These are phyloP conservation scores for Oryctolagus cuniculus DNA, from an alignment of 2,113 vertebrate species.

Conservation along the genomic window mOryCun1.1 NC_091453.1:33762501-33763000, in stretches of 20 bases:
- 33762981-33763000: too few relatives aligned
- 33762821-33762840: too few relatives aligned
- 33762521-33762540: slow-evolving; percentile 26
- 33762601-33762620: slow-evolving; percentile 52
- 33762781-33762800: slow-evolving; percentile 64
- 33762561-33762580: background rate
- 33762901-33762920: too few relatives aligned
- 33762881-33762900: too few relatives aligned
- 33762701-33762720: slow-evolving; percentile 50
- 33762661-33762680: slow-evolving; percentile 29
- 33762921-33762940: too few relatives aligned
- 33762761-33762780: slow-evolving; percentile 55
- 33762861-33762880: too few relatives aligned
- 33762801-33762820: slow-evolving; percentile 49
- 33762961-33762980: too few relatives aligned
- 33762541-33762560: slow-evolving; percentile 42
- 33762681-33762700: slow-evolving; percentile 14
- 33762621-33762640: slow-evolving; percentile 46
- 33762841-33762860: too few relatives aligned
- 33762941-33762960: too few relatives aligned
- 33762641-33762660: slow-evolving; percentile 36
- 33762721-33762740: slow-evolving; percentile 54
- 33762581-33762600: slow-evolving; percentile 64
- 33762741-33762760: slow-evolving; percentile 55
- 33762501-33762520: slow-evolving; percentile 50